phyloP scores from a whole-genome alignment of 2,113 vertebrate species.

The Australoheros scitulus region DNA sequence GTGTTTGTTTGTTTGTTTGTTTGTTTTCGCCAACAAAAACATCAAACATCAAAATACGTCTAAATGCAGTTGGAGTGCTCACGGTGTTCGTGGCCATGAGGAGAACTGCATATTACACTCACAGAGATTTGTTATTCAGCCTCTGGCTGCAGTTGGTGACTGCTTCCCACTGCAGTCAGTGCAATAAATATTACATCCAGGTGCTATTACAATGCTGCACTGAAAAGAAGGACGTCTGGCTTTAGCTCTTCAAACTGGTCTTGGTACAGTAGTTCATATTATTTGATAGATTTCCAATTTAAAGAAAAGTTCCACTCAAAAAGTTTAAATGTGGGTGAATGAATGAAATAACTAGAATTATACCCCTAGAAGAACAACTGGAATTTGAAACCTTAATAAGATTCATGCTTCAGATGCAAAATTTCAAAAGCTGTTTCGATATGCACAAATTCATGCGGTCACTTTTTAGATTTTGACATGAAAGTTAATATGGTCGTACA shows the following conservation, averaged over 20 bases:
- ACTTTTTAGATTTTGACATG: no score
- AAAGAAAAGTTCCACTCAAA: no score
- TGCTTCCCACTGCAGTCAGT: background rate
- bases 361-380: background rate
- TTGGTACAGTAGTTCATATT: background rate
- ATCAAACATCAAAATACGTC: background rate
- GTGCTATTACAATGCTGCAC: background rate
- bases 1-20: no score
- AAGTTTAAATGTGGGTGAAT: background rate
- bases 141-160: no score
- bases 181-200: background rate
- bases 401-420: no score
- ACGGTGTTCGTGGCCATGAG: background rate
- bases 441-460: no score
- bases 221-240: background rate
- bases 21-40: no score
- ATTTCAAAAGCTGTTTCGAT: no score
- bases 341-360: background rate
- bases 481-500: no score
- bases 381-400: no score
- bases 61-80: background rate
- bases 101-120: background rate
- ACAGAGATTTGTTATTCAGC: background rate
- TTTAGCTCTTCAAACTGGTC: background rate
- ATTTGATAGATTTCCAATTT: no score